A percentile compares a stretch with the other conserved stretches of the same genome.
Evolutionary conservation across 2,797 vertebrate genomes (phyloP).

Genomic region (Atherinosoma microstoma): DNA sequence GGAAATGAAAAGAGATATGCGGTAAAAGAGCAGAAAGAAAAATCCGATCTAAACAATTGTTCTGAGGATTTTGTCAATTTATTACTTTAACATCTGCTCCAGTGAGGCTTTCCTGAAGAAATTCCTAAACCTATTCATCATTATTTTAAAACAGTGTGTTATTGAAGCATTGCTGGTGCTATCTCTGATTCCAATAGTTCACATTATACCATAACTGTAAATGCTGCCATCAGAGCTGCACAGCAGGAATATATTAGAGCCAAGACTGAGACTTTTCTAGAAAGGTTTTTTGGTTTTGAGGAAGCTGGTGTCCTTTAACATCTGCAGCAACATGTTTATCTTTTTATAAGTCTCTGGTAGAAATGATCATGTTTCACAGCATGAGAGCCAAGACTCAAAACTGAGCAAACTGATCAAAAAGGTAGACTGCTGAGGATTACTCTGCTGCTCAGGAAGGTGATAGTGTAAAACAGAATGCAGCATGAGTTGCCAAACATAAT

Average conservation of each 20-base stretch:
- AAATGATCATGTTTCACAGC: neutral
- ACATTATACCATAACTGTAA: neutral
- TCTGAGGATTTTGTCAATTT: neutral
- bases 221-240: neutral
- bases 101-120: neutral
- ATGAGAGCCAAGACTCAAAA: neutral
- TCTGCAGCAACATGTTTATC: too few species aligned
- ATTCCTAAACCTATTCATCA: neutral
- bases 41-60: neutral
- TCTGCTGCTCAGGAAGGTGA: neutral
- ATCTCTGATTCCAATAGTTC: slow-evolving; percentile 1
- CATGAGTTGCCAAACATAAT: neutral
- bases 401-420: neutral
- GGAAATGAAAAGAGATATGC: slow-evolving; percentile 76
- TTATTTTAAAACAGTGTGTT: neutral
- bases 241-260: neutral
- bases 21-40: slow-evolving; percentile 63
- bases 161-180: neutral
- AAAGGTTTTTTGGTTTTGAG: neutral
- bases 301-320: too few species aligned
- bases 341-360: neutral
- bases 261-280: neutral
- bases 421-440: neutral
- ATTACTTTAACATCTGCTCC: neutral
- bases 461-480: neutral